phyloP scores from a whole-genome alignment of 1,140 invertebrate species.

The Pinna nobilis region DNA sequence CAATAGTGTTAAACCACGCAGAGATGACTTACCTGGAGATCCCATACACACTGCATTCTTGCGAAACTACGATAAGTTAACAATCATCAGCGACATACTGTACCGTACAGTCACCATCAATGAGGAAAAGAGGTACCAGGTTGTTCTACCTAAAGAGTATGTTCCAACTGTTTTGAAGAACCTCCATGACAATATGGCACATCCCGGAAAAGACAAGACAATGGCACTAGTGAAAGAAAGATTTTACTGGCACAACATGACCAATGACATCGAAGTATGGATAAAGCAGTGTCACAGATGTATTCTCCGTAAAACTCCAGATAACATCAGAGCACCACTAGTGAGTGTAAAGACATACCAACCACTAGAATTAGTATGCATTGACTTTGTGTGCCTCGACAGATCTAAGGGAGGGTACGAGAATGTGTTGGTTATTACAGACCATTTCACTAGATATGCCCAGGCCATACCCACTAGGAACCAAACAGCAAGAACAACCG shows the following conservation, averaged over 20 bases:
- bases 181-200: slow-evolving; percentile 34
- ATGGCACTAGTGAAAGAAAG: slow-evolving; percentile 10
- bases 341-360: slow-evolving; percentile 2
- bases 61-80: neutral
- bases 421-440: slow-evolving; percentile 24
- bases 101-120: neutral
- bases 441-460: slow-evolving; percentile 27
- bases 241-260: slow-evolving; percentile 36
- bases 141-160: slow-evolving; percentile 22
- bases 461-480: slow-evolving; percentile 19
- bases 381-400: slow-evolving; percentile 37
- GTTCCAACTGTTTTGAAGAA: slow-evolving; percentile 3
- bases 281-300: slow-evolving; percentile 16
- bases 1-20: neutral
- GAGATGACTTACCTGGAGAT: neutral
- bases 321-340: slow-evolving; percentile 14
- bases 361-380: slow-evolving; percentile 33
- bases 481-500: slow-evolving; percentile 10
- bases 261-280: slow-evolving; percentile 28
- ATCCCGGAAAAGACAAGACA: slow-evolving; percentile 24
- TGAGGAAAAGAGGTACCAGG: slow-evolving; percentile 2
- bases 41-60: no score
- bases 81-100: neutral
- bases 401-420: slow-evolving; percentile 10
- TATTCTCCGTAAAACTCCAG: slow-evolving; percentile 1